Evolutionary conservation across 2,888 invertebrate genomes (phyloP).

Genomic region (Cantharis rustica): DNA sequence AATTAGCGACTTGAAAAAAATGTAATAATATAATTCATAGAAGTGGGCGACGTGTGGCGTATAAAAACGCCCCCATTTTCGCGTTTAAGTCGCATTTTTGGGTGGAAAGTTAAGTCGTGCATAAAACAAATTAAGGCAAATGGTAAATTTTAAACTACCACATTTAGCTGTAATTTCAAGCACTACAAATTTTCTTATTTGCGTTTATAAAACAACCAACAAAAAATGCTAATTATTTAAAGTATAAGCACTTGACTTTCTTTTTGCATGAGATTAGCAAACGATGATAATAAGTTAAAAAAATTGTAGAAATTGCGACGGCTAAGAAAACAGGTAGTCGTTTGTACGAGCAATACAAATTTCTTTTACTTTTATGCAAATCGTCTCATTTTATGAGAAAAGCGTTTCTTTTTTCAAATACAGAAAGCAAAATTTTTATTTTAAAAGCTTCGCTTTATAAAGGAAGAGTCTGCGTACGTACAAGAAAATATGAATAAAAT

Average conservation of each 20-base stretch:
- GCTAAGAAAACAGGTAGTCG: constrained; percentile 9
- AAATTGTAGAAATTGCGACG: constrained; percentile 3
- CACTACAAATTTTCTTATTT: background rate
- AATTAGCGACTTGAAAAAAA: background rate
- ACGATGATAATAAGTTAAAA: background rate
- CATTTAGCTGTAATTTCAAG: constrained; percentile 1
- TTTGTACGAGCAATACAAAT: constrained; percentile 16
- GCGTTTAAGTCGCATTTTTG: background rate
- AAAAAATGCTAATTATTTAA: constrained; percentile 3
- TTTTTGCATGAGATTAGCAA: background rate
- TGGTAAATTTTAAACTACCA: background rate
- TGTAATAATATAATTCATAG: background rate
- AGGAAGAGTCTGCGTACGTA: constrained; percentile 3
- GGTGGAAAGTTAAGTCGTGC: background rate
- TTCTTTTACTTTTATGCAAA: constrained; percentile 19
- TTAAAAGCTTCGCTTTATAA: constrained; percentile 1
- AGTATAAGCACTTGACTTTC: background rate
- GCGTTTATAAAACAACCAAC: background rate
- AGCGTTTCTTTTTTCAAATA: constrained; percentile 4
- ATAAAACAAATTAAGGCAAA: constrained; percentile 3
- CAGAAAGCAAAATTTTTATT: constrained; percentile 11
- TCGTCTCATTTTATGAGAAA: constrained; percentile 2
- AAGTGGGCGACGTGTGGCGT: background rate
- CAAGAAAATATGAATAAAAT: constrained; percentile 1
- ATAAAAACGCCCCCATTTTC: background rate